phyloP scores from a whole-genome alignment of 2,888 invertebrate species.

The Zygaena filipendulae region DNA sequence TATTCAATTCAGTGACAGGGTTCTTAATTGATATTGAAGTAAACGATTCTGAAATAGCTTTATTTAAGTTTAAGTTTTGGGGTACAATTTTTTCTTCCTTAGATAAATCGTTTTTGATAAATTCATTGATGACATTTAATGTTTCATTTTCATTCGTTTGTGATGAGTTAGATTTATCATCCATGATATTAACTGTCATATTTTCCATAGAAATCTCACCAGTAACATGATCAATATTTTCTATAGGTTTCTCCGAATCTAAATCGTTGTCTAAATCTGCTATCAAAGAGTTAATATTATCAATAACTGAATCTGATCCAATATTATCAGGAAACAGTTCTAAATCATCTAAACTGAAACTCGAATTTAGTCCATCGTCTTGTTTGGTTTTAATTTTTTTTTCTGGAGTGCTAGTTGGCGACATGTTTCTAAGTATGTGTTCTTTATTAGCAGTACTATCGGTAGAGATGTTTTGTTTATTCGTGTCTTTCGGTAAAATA shows the following conservation, averaged over 20 bases:
- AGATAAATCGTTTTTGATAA: conserved; percentile 21
- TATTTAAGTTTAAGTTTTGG: conserved; percentile 1
- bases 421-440: too few species aligned
- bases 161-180: conserved; percentile 1
- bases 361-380: conserved; percentile 21
- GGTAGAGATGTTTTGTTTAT: too few species aligned
- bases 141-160: conserved; percentile 17
- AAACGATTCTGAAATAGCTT: not conserved
- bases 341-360: conserved; percentile 37
- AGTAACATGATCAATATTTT: conserved; percentile 18
- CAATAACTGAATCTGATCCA: conserved; percentile 35
- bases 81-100: conserved; percentile 13
- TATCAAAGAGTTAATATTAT: conserved; percentile 46
- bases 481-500: too few species aligned
- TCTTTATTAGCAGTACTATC: too few species aligned
- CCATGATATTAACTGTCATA: not conserved
- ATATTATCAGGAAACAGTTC: conserved; percentile 47
- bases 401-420: too few species aligned
- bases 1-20: not conserved
- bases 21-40: too few species aligned
- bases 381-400: conserved; percentile 5
- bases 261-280: conserved; percentile 44
- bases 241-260: too few species aligned
- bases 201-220: conserved; percentile 34
- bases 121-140: conserved; percentile 21